Evolutionary conservation across 2,113 vertebrate genomes (phyloP).

Genomic region (Pelobates fuscus): DNA sequence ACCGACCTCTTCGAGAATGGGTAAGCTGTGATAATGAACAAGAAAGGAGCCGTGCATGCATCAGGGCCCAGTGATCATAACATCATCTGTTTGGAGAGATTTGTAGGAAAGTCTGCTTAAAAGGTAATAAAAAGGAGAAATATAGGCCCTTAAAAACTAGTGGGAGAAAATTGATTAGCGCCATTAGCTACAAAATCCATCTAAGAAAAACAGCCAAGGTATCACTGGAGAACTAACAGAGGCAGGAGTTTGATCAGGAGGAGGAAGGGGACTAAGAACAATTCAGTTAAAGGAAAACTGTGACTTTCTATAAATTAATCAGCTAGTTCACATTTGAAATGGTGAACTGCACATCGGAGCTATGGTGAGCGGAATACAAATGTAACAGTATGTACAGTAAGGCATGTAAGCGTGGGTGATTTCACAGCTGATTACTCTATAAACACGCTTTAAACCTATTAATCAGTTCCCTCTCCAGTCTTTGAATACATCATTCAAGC

Average conservation of each 20-base stretch:
- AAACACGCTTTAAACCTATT: too few species aligned
- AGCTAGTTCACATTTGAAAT: background rate
- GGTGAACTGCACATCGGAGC: background rate
- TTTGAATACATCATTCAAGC: too few species aligned
- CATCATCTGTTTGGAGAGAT: constrained; percentile 44
- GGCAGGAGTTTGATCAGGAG: background rate
- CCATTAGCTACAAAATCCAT: constrained; percentile 44
- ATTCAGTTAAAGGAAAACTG: too few species aligned
- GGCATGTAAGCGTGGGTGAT: too few species aligned
- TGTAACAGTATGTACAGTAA: too few species aligned
- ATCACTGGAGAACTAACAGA: constrained; percentile 22
- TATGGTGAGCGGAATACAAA: background rate
- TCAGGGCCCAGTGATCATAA: constrained; percentile 47
- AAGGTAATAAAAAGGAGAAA: constrained; percentile 50
- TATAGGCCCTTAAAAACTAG: constrained; percentile 47
- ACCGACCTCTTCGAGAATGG: constrained; percentile 5
- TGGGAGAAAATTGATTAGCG: constrained; percentile 42
- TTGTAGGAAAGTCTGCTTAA: constrained; percentile 43
- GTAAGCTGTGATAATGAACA: constrained; percentile 39
- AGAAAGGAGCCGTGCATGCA: constrained; percentile 41
- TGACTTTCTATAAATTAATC: constrained; percentile 12
- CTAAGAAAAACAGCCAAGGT: constrained; percentile 41
- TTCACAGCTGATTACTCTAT: too few species aligned
- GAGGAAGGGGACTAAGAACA: background rate
- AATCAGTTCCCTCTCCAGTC: too few species aligned